Base-by-base conservation (phyloP, 2,888 invertebrate genomes). In the Blastobasis lacticolella region DNA sequence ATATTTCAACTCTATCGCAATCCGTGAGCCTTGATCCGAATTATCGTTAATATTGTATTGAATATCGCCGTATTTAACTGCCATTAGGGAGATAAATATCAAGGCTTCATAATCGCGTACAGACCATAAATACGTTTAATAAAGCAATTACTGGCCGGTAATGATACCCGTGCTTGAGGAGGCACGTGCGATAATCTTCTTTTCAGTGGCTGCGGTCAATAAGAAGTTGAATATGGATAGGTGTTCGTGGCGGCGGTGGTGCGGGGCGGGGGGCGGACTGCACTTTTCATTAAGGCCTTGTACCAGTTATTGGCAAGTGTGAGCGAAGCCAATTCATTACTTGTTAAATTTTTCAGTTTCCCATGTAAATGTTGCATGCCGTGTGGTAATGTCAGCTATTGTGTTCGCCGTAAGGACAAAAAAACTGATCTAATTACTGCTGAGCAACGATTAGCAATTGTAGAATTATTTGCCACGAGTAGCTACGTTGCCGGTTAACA, bases 251-350 rank as follows among this genome's bases (percentile, higher is more conserved):
- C 38, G 36, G 10, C 9, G 49, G 37, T 6, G 36, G 23, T 7
- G 51, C 42, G 10, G 42, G 46, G 49, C n/a, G 38, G n/a, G 44
- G 23, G 37, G 9, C 10, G 10, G n/a, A 23, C 6, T 44, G 49
- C 49, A 54, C 54, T 54, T 54, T 51, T 54, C 38, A 49, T 49
- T 49, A 23, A 51, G 51, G 45, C 54, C 54, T 54, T 54, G 54
- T 49, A 51, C 49, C 41, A 49, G 51, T 49, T 54, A 51, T 44
- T 46, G 50, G 23, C 23, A 23, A 23, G 23, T 23, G 23, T 23
- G 23, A 23, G 46, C 49, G 42, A 47, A 46, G 49, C 46, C 9
- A 49, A 49, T 52, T 43, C 38, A 47, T 52, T 52, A 46, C 37
- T 49, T 37, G 49, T 43, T 52, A 23, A 37, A 37, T 9, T 49